phyloP scores from a whole-genome alignment of 2,797 vertebrate species.

The Champsocephalus esox region DNA sequence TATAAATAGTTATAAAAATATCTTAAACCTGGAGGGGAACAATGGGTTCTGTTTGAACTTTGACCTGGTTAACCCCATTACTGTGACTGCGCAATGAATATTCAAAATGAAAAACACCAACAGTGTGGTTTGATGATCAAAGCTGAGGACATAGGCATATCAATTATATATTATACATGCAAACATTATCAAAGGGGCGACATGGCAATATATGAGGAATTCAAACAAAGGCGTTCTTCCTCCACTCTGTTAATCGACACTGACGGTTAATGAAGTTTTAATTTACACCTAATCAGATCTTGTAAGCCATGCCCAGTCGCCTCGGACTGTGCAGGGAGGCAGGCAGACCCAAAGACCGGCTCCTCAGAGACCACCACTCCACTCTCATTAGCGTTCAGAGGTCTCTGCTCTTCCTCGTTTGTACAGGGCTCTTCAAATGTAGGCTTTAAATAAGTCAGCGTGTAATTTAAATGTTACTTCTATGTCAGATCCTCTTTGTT shows the following conservation, averaged over 20 bases:
- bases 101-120: conserved; percentile 40
- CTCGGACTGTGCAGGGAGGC: conserved; percentile 63
- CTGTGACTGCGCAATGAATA: conserved; percentile 42
- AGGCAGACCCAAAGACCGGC: conserved; percentile 67
- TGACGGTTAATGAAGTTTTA: conserved; percentile 87
- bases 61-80: conserved; percentile 36
- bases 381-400: conserved; percentile 81
- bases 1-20: not conserved
- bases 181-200: conserved; percentile 60
- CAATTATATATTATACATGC: conserved; percentile 61
- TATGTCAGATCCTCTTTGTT: conserved; percentile 59
- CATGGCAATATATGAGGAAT: conserved; percentile 45
- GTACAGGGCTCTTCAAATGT: conserved; percentile 52
- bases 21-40: conserved; percentile 6
- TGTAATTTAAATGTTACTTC: conserved; percentile 63
- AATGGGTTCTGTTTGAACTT: conserved; percentile 34
- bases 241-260: conserved; percentile 71
- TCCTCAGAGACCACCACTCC: conserved; percentile 81
- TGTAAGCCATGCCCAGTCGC: conserved; percentile 85
- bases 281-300: conserved; percentile 89
- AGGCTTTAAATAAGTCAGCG: conserved; percentile 50
- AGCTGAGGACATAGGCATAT: conserved; percentile 49
- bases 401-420: conserved; percentile 54
- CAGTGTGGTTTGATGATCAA: conserved; percentile 50
- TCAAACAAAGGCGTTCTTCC: conserved; percentile 74